phyloP scores from a whole-genome alignment of 2,797 vertebrate species.

The Sebastes elongatus region DNA sequence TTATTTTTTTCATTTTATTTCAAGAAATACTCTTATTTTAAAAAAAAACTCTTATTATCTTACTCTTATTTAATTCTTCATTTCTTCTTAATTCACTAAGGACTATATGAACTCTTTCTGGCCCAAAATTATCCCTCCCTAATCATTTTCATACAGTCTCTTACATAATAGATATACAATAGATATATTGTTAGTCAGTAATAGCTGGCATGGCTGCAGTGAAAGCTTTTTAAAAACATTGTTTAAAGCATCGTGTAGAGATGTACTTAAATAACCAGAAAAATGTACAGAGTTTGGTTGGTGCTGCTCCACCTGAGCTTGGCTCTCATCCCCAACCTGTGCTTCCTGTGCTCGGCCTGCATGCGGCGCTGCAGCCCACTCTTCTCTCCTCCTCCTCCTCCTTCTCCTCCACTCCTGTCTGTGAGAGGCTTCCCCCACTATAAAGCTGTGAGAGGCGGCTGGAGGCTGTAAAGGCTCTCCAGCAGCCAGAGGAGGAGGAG shows the following conservation, averaged over 20 bases:
- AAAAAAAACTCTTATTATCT: too few species aligned
- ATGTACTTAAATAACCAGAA: background rate
- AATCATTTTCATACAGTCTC: too few species aligned
- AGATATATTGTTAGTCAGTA: too few species aligned
- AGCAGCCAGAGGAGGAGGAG: slow-evolving; percentile 31
- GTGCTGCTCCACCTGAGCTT: background rate
- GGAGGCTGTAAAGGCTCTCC: slow-evolving; percentile 41
- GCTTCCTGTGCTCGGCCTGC: background rate
- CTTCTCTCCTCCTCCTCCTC: background rate
- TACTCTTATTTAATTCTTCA: too few species aligned
- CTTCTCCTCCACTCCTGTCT: background rate
- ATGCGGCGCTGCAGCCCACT: background rate
- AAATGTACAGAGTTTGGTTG: background rate
- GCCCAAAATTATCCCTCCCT: too few species aligned
- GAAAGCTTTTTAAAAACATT: background rate
- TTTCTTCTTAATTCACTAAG: too few species aligned
- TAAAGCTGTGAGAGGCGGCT: slow-evolving; percentile 34
- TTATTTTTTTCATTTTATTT: too few species aligned
- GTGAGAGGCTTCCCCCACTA: slow-evolving; percentile 39
- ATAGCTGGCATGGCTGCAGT: too few species aligned
- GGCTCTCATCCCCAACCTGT: background rate
- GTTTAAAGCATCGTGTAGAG: background rate
- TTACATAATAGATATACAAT: too few species aligned
- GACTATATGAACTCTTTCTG: too few species aligned
- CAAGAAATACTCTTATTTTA: too few species aligned